These are phyloP conservation scores for Sylvilagus bachmani DNA, from an alignment of 2,113 vertebrate genomes.

Conservation along the genomic window DNA sequence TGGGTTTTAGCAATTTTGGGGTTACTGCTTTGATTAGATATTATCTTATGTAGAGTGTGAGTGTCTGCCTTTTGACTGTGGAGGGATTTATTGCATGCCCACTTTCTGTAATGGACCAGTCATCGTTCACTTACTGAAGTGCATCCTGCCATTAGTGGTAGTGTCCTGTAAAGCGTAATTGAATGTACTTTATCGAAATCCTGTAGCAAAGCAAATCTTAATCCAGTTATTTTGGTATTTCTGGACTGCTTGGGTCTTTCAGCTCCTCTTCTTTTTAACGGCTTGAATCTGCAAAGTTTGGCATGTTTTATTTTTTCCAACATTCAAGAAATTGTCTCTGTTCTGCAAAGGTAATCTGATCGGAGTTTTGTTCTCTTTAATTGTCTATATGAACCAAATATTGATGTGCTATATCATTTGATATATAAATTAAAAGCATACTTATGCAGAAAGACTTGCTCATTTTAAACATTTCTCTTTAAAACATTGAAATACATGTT, in stretches of 20 bases:
- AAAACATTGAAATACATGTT: constrained; percentile 47
- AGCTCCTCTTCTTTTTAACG: constrained; percentile 3
- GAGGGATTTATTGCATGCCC: constrained; percentile 6
- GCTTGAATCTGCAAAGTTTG: constrained; percentile 51
- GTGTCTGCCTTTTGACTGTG: constrained; percentile 1
- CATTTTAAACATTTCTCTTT: not conserved
- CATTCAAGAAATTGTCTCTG: constrained; percentile 82
- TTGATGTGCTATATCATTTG: constrained; percentile 27
- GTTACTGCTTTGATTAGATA: constrained; percentile 1
- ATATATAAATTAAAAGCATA: constrained; percentile 20
- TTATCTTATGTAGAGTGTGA: not conserved
- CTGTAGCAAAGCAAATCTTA: constrained; percentile 58
- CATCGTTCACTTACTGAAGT: constrained; percentile 80
- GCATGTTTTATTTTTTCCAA: constrained; percentile 84
- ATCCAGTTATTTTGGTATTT: constrained; percentile 65
- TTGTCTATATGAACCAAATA: not conserved
- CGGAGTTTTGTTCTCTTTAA: constrained; percentile 57
- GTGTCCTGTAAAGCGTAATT: constrained; percentile 67
- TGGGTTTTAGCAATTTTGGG: constrained; percentile 8
- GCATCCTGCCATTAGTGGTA: constrained; percentile 84
- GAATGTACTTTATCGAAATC: constrained; percentile 75
- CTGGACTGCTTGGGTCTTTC: constrained; percentile 43
- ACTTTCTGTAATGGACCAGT: constrained; percentile 76
- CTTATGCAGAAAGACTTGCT: not conserved
- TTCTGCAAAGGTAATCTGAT: constrained; percentile 86